phyloP scores from a whole-genome alignment of 2,113 vertebrate genomes.

The Gadus chalcogrammus region DNA sequence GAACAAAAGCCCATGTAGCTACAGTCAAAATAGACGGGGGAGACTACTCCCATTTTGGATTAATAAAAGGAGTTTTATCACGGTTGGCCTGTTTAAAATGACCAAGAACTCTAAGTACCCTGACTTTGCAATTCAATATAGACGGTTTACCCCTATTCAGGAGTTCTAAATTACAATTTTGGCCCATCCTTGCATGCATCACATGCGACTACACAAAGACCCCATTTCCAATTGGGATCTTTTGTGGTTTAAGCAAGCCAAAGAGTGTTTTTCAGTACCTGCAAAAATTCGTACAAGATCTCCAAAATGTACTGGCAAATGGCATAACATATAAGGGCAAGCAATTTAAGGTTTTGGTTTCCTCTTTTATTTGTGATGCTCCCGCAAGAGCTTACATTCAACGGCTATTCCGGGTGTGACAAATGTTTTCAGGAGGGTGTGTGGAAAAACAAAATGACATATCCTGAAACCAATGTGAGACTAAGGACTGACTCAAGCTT shows the following conservation, averaged over 20 bases:
- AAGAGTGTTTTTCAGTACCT: constrained; percentile 20
- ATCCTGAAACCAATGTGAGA: not conserved
- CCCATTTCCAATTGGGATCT: constrained; percentile 12
- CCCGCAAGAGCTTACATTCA: not conserved
- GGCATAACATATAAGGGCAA: constrained; percentile 3
- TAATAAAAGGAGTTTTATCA: not conserved
- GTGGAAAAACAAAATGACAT: no score
- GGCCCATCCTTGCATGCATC: not conserved
- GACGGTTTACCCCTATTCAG: no score
- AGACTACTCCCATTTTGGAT: constrained; percentile 17
- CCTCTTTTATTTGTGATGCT: no score
- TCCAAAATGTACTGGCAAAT: not conserved
- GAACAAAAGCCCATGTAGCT: constrained; percentile 1
- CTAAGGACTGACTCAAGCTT: constrained; percentile 23
- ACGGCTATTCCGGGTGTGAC: constrained; percentile 1
- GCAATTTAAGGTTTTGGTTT: not conserved
- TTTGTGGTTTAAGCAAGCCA: constrained; percentile 20
- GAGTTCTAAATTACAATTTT: constrained; percentile 3
- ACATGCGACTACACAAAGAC: constrained; percentile 7
- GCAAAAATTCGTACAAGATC: constrained; percentile 3
- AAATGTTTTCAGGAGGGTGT: not conserved
- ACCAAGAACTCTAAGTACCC: constrained; percentile 4
- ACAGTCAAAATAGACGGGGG: not conserved
- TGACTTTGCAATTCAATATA: not conserved
- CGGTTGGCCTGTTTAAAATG: not conserved